These are phyloP conservation scores for Hedychridium roseum DNA, from an alignment of 2,888 invertebrate genomes.

Conservation along the genomic window DNA sequence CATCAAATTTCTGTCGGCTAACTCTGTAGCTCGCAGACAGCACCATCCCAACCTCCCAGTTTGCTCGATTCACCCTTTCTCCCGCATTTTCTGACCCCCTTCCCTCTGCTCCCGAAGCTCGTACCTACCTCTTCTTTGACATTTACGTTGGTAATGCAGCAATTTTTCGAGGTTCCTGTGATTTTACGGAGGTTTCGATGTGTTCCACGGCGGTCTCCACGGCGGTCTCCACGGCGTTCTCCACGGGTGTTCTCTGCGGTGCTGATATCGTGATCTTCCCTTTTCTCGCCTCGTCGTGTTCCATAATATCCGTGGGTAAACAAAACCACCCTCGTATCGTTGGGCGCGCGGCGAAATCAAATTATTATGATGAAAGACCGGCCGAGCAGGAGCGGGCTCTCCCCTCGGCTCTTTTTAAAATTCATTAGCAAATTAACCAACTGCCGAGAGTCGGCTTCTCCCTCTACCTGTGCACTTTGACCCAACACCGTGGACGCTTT, in stretches of 20 bases:
- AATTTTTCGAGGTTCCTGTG: too few species aligned
- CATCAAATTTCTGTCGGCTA: constrained; percentile 31
- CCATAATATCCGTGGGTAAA: constrained; percentile 37
- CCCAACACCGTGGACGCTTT: too few species aligned
- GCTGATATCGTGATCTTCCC: background rate
- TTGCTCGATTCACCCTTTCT: too few species aligned
- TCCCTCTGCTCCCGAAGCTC: too few species aligned
- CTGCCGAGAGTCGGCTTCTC: too few species aligned
- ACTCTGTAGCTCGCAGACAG: constrained; percentile 10
- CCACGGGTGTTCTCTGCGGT: background rate
- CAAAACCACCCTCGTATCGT: constrained; percentile 27
- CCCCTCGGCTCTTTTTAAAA: constrained; percentile 39
- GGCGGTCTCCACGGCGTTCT: background rate
- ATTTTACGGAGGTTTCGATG: too few species aligned
- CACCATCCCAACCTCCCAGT: too few species aligned
- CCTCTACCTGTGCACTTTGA: too few species aligned
- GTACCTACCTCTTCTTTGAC: too few species aligned
- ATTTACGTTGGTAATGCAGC: too few species aligned
- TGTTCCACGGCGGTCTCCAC: constrained; percentile 1
- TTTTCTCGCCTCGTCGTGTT: constrained; percentile 4
- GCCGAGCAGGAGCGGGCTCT: constrained; percentile 8
- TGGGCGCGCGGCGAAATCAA: constrained; percentile 29
- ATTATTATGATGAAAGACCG: constrained; percentile 45
- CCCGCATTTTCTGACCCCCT: too few species aligned
- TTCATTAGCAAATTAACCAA: constrained; percentile 50